phyloP scores from a whole-genome alignment of 2,797 vertebrate genomes.

The Sitta carolinensis region DNA sequence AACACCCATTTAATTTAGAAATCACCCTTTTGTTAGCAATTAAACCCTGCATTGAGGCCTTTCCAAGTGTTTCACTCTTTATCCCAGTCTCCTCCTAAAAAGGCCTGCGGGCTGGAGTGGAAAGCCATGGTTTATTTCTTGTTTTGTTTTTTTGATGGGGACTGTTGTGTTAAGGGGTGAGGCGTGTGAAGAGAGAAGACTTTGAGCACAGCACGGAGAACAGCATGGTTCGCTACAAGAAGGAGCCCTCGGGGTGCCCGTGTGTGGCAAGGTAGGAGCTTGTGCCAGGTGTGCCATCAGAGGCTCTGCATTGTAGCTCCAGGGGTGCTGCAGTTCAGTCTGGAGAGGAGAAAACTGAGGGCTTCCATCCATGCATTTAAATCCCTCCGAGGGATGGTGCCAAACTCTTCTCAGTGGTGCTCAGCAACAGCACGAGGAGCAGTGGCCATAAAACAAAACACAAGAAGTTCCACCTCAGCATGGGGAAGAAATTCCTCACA shows the following conservation, averaged over 20 bases:
- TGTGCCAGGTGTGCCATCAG: neutral
- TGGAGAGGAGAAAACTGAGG: neutral
- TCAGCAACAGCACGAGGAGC: neutral
- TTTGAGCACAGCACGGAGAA: constrained; percentile 88
- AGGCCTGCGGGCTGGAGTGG: constrained; percentile 1
- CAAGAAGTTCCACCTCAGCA: neutral
- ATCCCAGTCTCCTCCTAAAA: neutral
- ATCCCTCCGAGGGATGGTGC: neutral
- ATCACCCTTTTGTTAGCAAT: neutral
- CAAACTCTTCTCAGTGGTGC: neutral
- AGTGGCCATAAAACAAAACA: neutral
- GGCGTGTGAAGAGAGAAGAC: constrained; percentile 93
- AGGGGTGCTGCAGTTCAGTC: neutral
- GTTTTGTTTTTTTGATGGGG: constrained; percentile 46
- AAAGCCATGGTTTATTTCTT: constrained; percentile 60
- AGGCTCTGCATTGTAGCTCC: neutral
- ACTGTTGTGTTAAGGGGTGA: constrained; percentile 81
- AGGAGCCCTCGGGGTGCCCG: constrained; percentile 94
- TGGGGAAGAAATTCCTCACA: neutral
- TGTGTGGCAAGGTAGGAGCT: constrained; percentile 90
- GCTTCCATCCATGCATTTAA: neutral
- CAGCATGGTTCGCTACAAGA: constrained; percentile 90
- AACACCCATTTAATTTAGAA: neutral
- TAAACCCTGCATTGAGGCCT: neutral
- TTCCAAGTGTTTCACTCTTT: neutral